phyloP scores from a whole-genome alignment of 2,888 invertebrate genomes.

The Meiosimyza platycephala region DNA sequence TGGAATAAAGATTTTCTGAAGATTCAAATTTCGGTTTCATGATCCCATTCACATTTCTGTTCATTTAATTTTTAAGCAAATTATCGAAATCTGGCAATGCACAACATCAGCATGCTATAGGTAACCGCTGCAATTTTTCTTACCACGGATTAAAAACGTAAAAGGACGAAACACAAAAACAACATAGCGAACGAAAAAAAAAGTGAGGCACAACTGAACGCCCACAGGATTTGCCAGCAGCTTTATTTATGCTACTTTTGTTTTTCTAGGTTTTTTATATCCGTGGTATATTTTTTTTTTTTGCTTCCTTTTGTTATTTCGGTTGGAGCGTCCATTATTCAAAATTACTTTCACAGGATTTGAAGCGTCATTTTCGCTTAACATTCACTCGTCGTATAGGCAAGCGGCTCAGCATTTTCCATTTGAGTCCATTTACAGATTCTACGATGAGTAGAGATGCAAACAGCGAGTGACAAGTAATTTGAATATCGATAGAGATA shows the following conservation, averaged over 20 bases:
- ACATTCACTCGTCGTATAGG: slow-evolving; percentile 27
- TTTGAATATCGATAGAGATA: no score
- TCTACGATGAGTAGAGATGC: no score
- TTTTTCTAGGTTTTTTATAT: slow-evolving; percentile 1
- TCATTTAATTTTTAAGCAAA: no score
- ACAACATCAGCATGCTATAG: not conserved
- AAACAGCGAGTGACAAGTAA: no score
- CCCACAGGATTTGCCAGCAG: not conserved
- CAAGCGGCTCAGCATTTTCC: no score
- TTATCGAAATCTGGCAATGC: no score
- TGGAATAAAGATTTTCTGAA: no score
- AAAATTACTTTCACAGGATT: slow-evolving; percentile 36
- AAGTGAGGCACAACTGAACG: not conserved
- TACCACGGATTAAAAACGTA: slow-evolving; percentile 4
- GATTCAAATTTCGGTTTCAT: no score
- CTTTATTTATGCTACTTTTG: not conserved
- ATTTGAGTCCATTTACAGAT: no score
- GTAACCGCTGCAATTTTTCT: slow-evolving; percentile 12
- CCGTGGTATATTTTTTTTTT: not conserved
- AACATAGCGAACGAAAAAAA: not conserved
- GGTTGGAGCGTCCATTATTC: slow-evolving; percentile 29
- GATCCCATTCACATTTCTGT: no score
- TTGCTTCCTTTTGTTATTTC: not conserved
- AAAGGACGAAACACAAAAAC: not conserved
- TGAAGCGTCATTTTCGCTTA: slow-evolving; percentile 32